These are phyloP conservation scores for Capitella teleta DNA, from an alignment of 1,140 invertebrate species.

Conservation along the genomic window DNA sequence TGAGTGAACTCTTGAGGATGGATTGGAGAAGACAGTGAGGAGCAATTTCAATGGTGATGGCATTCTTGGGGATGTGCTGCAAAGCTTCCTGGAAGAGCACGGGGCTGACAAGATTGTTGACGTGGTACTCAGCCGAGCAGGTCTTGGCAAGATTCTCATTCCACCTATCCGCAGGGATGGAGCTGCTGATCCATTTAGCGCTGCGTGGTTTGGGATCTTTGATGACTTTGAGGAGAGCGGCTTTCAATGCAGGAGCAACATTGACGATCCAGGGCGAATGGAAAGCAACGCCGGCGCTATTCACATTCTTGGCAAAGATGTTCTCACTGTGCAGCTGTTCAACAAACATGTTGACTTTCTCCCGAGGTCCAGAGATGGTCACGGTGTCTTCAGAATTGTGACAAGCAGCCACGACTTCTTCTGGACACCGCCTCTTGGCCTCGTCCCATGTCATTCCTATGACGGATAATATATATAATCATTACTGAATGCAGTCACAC, in stretches of 20 bases:
- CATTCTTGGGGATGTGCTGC: slow-evolving; percentile 70
- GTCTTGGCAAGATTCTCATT: slow-evolving; percentile 59
- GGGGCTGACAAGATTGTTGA: slow-evolving; percentile 78
- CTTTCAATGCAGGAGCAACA: slow-evolving; percentile 66
- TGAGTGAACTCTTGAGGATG: slow-evolving; percentile 66
- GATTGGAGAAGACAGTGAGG: slow-evolving; percentile 82
- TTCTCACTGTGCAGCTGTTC: slow-evolving; percentile 60
- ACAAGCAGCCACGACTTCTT: slow-evolving; percentile 72
- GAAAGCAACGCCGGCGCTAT: slow-evolving; percentile 81
- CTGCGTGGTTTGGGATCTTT: slow-evolving; percentile 65
- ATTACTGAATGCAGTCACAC: no score
- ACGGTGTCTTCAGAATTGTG: slow-evolving; percentile 86
- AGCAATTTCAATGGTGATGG: slow-evolving; percentile 81
- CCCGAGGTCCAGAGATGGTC: slow-evolving; percentile 77
- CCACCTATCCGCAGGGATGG: slow-evolving; percentile 78
- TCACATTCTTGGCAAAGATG: slow-evolving; percentile 78
- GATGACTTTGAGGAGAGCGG: slow-evolving; percentile 64
- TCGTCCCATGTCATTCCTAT: slow-evolving; percentile 79
- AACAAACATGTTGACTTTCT: slow-evolving; percentile 59
- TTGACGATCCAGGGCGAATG: slow-evolving; percentile 84
- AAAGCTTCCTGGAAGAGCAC: slow-evolving; percentile 75
- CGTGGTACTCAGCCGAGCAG: slow-evolving; percentile 85
- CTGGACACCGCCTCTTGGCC: slow-evolving; percentile 56
- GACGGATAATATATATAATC: no score
- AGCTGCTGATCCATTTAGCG: slow-evolving; percentile 78